Percentiles rank a stretch among this genome's conserved stretches.
phyloP scores from a whole-genome alignment of 2,888 invertebrate species.

The Plutella xylostella region DNA sequence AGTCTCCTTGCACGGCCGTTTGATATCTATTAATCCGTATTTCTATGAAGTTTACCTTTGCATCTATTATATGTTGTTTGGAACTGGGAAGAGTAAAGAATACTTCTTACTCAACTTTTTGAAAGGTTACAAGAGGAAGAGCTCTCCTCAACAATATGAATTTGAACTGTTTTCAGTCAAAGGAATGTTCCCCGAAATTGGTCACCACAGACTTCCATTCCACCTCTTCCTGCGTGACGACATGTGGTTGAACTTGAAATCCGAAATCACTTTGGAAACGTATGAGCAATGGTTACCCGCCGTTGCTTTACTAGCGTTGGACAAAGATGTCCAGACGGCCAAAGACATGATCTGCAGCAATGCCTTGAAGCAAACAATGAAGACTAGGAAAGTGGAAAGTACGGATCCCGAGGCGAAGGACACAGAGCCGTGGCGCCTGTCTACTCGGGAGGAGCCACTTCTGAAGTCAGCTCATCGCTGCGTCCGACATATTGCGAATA shows the following conservation, averaged over 20 bases:
- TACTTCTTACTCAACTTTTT: conserved; percentile 55
- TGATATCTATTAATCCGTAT: conserved; percentile 57
- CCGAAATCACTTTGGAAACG: conserved; percentile 61
- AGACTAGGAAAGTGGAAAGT: conserved; percentile 41
- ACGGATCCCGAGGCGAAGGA: conserved; percentile 34
- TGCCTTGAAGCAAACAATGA: conserved; percentile 65
- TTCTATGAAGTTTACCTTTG: conserved; percentile 59
- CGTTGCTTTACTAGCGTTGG: conserved; percentile 46
- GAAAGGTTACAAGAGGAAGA: conserved; percentile 50
- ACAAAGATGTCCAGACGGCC: conserved; percentile 54
- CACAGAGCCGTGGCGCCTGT: conserved; percentile 50
- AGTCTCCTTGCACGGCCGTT: conserved; percentile 50
- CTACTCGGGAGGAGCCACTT: conserved; percentile 51
- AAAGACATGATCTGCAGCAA: conserved; percentile 66
- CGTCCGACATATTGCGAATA: conserved; percentile 58
- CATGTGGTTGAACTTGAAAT: conserved; percentile 64
- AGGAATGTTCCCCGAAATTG: conserved; percentile 63
- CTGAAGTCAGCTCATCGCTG: conserved; percentile 59
- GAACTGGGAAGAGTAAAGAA: conserved; percentile 40
- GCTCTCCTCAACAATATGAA: conserved; percentile 58
- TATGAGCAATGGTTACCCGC: conserved; percentile 60
- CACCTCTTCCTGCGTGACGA: conserved; percentile 59
- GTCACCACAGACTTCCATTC: conserved; percentile 58
- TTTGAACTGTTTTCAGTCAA: conserved; percentile 61
- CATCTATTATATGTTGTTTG: conserved; percentile 48